A percentile compares a stretch with the other conserved stretches of the same genome.
Conservation (phyloP, 2,113 vertebrate genomes). For the Suncus etruscus region DNA sequence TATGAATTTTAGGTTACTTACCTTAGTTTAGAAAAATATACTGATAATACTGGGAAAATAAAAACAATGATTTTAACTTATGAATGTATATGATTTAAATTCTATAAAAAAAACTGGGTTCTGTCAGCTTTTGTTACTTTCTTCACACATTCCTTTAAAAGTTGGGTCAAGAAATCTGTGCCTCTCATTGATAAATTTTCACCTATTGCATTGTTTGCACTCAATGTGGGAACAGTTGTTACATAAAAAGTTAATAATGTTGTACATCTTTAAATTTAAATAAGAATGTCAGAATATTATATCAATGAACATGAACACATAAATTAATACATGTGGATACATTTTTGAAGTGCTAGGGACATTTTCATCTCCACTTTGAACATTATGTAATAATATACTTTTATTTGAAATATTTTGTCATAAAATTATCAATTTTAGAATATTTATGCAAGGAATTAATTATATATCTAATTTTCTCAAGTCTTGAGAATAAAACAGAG, state of each 20-base stretch:
- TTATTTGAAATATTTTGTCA: neutral
- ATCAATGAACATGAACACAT: constrained; percentile 70
- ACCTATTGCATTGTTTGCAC: constrained; percentile 73
- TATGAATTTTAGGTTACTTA: constrained; percentile 91
- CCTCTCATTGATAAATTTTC: neutral
- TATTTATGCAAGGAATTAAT: constrained; percentile 40
- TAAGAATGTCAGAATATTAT: constrained; percentile 74
- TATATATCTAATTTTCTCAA: constrained; percentile 46
- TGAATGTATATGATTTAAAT: constrained; percentile 76
- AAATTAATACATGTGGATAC: constrained; percentile 69
- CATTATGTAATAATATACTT: neutral
- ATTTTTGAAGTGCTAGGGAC: neutral
- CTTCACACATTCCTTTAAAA: constrained; percentile 67
- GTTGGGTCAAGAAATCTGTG: constrained; percentile 37
- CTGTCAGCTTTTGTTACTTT: constrained; percentile 73
- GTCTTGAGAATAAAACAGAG: constrained; percentile 36
- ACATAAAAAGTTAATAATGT: constrained; percentile 89
- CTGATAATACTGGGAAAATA: constrained; percentile 79
- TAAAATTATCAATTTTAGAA: constrained; percentile 48
- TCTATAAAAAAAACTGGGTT: constrained; percentile 79
- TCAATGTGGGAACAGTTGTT: constrained; percentile 85
- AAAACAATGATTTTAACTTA: constrained; percentile 83
- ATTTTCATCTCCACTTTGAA: constrained; percentile 69
- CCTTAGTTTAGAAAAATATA: constrained; percentile 89
- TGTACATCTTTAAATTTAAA: constrained; percentile 76